Percentiles rank a stretch among this genome's conserved stretches.
Conservation (phyloP, 2,797 vertebrate species). For the Pangasius djambal region DNA sequence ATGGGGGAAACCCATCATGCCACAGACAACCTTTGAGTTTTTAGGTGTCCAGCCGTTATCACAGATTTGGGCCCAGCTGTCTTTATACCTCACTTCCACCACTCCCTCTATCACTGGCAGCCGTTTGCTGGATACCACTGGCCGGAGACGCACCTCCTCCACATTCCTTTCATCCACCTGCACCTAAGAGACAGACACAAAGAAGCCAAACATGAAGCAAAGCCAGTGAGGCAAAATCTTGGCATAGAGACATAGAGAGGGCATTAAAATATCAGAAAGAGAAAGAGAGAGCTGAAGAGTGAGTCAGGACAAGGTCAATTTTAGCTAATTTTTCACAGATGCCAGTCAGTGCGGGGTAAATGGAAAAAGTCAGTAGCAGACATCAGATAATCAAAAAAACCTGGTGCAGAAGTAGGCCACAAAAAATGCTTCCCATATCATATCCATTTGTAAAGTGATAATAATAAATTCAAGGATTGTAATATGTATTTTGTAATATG, state of each 20-base stretch:
- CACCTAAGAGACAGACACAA: slow-evolving; percentile 57
- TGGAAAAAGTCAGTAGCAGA: slow-evolving; percentile 49
- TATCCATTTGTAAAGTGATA: neutral
- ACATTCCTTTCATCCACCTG: slow-evolving; percentile 84
- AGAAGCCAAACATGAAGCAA: neutral
- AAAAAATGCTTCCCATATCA: slow-evolving; percentile 1
- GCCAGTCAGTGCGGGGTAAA: slow-evolving; percentile 45
- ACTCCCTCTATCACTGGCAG: slow-evolving; percentile 87
- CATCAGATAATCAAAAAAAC: slow-evolving; percentile 35
- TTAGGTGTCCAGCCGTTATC: slow-evolving; percentile 85
- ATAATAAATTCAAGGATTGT: neutral
- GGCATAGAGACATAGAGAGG: neutral
- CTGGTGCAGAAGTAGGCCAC: neutral
- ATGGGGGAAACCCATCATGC: slow-evolving; percentile 92
- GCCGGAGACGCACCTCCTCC: slow-evolving; percentile 87
- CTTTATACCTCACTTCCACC: slow-evolving; percentile 86
- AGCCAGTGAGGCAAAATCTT: neutral
- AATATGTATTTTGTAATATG: neutral
- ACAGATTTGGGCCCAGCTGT: slow-evolving; percentile 89
- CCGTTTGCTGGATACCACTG: slow-evolving; percentile 74
- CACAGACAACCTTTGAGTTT: slow-evolving; percentile 90
- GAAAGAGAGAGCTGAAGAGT: neutral
- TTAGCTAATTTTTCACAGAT: slow-evolving; percentile 32
- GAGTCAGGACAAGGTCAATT: neutral
- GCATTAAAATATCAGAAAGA: neutral